These are phyloP conservation scores for Polietes domitor DNA, from an alignment of 2,888 invertebrate species.

Conservation along the genomic window DNA sequence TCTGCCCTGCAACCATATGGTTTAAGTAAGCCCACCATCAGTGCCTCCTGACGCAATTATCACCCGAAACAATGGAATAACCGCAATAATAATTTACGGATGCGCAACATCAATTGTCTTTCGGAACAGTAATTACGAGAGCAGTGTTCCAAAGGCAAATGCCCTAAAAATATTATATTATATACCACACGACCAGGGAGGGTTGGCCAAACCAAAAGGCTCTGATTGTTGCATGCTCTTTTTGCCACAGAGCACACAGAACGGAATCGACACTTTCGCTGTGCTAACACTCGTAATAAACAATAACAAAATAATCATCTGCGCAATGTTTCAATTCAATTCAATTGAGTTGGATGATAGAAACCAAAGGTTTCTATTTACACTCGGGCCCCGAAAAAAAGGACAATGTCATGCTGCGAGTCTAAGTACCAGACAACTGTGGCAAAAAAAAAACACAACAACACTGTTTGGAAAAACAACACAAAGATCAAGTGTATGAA, in stretches of 20 bases:
- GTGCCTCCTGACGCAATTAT: constrained; percentile 33
- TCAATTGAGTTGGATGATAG: constrained; percentile 55
- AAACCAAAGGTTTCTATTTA: constrained; percentile 70
- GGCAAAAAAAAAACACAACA: constrained; percentile 15
- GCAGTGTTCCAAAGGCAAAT: constrained; percentile 63
- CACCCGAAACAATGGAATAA: constrained; percentile 64
- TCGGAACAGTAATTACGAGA: constrained; percentile 48
- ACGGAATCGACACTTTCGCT: constrained; percentile 1
- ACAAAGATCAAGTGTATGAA: constrained; percentile 54
- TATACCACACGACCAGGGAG: constrained; percentile 31
- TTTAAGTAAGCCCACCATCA: neutral
- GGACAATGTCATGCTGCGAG: constrained; percentile 52
- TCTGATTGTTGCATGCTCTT: constrained; percentile 51
- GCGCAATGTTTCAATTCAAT: constrained; percentile 71
- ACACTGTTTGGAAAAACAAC: neutral
- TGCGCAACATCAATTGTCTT: constrained; percentile 73
- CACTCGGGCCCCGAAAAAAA: neutral
- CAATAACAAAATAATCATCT: constrained; percentile 60
- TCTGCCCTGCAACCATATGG: constrained; percentile 25
- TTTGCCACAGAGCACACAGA: constrained; percentile 7
- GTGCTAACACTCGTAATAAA: constrained; percentile 38
- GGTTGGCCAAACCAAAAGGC: constrained; percentile 52
- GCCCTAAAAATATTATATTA: constrained; percentile 47
- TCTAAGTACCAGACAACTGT: constrained; percentile 53
- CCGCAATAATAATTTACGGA: constrained; percentile 78